phyloP scores from a whole-genome alignment of 2,797 vertebrate species.

The Tauraco hartlaubi region DNA sequence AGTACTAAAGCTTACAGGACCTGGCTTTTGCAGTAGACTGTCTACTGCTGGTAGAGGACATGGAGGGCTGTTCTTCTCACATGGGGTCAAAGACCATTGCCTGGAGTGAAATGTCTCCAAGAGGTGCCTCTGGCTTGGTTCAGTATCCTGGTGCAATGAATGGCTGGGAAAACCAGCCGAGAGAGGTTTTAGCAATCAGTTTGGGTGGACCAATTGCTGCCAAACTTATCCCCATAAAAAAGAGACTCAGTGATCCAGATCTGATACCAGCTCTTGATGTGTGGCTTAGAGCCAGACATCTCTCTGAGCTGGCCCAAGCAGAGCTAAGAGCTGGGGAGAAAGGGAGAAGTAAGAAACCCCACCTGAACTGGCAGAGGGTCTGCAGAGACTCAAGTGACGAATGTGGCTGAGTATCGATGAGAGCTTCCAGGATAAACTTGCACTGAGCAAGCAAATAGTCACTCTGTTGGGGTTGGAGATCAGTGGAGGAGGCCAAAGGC shows the following conservation, averaged over 20 bases:
- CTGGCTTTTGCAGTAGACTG: not conserved
- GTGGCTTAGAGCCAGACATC: constrained; percentile 46
- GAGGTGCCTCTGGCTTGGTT: not conserved
- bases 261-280: constrained; percentile 67
- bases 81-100: not conserved
- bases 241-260: constrained; percentile 44
- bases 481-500: constrained; percentile 9
- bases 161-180: not conserved
- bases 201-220: not conserved
- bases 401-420: constrained; percentile 31
- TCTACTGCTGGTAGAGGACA: not conserved
- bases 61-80: not conserved
- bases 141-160: not conserved
- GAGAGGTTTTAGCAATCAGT: not conserved
- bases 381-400: constrained; percentile 67
- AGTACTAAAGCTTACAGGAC: not conserved
- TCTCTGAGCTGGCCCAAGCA: not conserved
- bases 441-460: constrained; percentile 13
- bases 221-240: constrained; percentile 55
- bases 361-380: constrained; percentile 67
- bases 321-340: not conserved
- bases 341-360: constrained; percentile 32
- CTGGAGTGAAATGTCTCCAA: not conserved
- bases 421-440: constrained; percentile 67
- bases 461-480: constrained; percentile 3